Base-by-base conservation (phyloP, 2,888 invertebrate species). In the Baronia brevicornis region DNA sequence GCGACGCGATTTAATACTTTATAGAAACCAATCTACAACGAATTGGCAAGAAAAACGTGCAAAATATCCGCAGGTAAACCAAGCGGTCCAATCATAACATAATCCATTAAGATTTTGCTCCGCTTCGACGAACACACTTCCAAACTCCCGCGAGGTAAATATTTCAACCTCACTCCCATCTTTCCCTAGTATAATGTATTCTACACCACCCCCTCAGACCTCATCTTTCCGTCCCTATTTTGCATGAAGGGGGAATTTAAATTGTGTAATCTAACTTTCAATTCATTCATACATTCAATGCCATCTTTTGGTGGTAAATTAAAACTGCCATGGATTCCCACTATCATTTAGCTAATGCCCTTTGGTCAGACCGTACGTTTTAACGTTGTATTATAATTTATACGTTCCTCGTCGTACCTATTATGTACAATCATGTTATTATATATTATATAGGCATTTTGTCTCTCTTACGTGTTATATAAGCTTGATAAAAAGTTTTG, bases 251-350 rank as follows among this genome's bases (percentile, higher is more conserved):
- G 79, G 72, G 79, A 82, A 80, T 82, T 84, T 84, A 84, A 84
- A 84, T 84, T 80, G 79, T 80, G 78, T 84, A 82, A 84, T 84
- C 80, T 80, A 84, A 84, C 84, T 84, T 84, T 84, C 79, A 84
- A 84, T 82, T 84, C 84, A 84, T 82, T 84, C 82, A 84, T 84
- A 80, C 84, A 80, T 75, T 77, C 78, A 72, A 51, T 78, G 80
- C 79, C 82, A 84, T 80, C 84, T 84, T 71, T 70, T 50, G 71
- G 72, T 74, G 74, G 79, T 82, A 79, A 80, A 82, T 82, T 84
- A 78, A 79, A 84, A 82, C 73, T 72, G 60, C 58, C 62, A 69
- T 71, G 61, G 60, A 68, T 72, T 72, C 66, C 72, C 68, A 67
- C 62, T 63, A 65, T 66, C 75, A 71, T 73, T 79, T 77, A 67